These are phyloP conservation scores for Amphimedon queenslandica DNA, from an alignment of 37 sponge, comb jelly and placozoan genomes.

Conservation along the genomic window DNA sequence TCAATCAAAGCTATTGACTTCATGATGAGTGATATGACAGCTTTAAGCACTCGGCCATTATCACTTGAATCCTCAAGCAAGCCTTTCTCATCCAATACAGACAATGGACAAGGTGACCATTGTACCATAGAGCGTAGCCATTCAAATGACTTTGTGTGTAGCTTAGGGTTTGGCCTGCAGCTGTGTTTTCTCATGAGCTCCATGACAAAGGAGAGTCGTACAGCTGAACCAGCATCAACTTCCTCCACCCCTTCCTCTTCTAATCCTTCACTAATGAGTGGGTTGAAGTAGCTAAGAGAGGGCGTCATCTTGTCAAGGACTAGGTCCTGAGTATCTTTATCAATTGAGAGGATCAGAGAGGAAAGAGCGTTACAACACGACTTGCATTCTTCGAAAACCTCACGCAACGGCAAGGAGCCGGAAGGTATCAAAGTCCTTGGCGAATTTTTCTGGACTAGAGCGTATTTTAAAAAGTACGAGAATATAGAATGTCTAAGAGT, in stretches of 20 bases:
- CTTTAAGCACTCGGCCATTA: neutral
- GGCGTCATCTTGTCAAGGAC: neutral
- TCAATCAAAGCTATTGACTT: conserved; percentile 11
- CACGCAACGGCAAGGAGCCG: neutral
- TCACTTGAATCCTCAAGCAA: neutral
- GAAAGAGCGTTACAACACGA: conserved; percentile 11
- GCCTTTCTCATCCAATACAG: neutral
- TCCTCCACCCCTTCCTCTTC: neutral
- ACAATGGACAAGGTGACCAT: neutral
- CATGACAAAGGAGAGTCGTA: neutral
- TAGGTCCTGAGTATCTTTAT: neutral
- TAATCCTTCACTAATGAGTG: neutral
- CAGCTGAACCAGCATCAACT: neutral
- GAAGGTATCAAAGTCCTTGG: neutral
- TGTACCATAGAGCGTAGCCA: neutral
- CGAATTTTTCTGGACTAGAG: neutral
- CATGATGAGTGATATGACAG: conserved; percentile 9
- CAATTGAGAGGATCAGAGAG: conserved; percentile 1
- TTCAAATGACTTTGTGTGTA: neutral
- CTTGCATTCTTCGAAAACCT: neutral
- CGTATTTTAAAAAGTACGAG: conserved; percentile 10
- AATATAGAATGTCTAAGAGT: conserved; percentile 19
- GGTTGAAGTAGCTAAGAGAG: neutral
- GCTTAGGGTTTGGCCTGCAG: neutral
- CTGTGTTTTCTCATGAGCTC: neutral